Base-by-base conservation (phyloP, 2,797 vertebrate genomes). In the Coregonus ussuriensis region DNA sequence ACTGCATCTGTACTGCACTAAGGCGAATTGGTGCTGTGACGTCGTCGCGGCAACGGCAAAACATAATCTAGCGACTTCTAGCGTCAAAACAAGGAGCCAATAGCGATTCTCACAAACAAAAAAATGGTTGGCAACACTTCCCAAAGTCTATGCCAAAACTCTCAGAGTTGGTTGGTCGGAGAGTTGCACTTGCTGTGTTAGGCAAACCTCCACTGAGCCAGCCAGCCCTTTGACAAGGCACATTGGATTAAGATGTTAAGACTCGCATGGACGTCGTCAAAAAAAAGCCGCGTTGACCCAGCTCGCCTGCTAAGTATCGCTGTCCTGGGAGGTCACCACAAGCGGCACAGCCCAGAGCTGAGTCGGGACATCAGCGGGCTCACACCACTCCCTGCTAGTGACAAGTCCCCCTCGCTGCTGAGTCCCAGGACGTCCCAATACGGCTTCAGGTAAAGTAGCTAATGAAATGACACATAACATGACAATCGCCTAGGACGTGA, bases 241-340 rank as follows among this genome's bases (percentile, higher is more conserved):
- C 53, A 35, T 35, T 73, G 78, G 84, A 77, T 87, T 90, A 92
- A 72, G 83, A 94, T 94, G 93, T 85, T 94, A 68, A 90, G 88
- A 72, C 78, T 89, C 14, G 81, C 82, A 74, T 89, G 87, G 89
- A 83, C 84, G 21, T 71, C 79, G 78, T 88, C 78, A 67, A 84
- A 6, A 79, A 79, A 67, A 82, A 89, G 84, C 74, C 3, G 35
- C 13, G 74, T 71, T 59, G 71, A 84, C 67, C 81, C 83, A 3
- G 59, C 65, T 51, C 82, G 79, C 14, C 56, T 84, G 18, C 33
- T 88, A 9, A 35, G 77, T n/a, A 78, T 79, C 25, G 85, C 69
- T 15, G 66, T 85, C 25, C 4, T 54, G 6, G 13, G 74, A 75
- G 75, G 81, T 1, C 74, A 74, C 37, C 37, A 74, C 37, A 51